Evolutionary conservation across 2,888 invertebrate species (phyloP), one percentile per base, ranked within the genome.

Genomic region (Pristionchus mayeri): DNA sequence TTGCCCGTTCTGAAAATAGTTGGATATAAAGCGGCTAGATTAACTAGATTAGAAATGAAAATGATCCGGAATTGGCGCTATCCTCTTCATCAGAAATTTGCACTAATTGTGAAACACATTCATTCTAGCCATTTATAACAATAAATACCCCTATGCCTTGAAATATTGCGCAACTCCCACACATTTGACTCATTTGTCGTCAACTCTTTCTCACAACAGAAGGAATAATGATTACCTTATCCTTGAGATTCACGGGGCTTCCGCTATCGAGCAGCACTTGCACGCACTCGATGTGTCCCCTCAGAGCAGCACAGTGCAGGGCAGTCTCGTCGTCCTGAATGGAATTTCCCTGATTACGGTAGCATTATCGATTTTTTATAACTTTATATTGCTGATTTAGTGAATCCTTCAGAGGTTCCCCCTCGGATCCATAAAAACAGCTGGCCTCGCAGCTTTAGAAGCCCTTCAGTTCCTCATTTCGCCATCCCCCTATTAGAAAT

Each of bases 251-350:
- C 34, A 94, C 91, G 57, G 93, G 93, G 16, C 94, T 94, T 34
- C 94, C 94, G 86, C 93, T 92, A 85, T 94, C 94, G 40, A 95
- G 90, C 84, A 95, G 91, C 34, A 93, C 93, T 82, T 93, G 93
- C 30, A 94, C 94, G 92, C 94, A 94, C 76, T 95, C 94, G 34
- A 93, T 85, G 89, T 95, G 94, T 3, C 95, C 95, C 48, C 94
- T 90, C 18, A 93, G 93, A 13, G 94, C 93, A 6, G 95, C 94
- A 88, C 94, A 93, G 89, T 95, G 94, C 11, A 95, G 91, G 3
- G 94, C 94, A 4, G 94, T 94, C 90, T 95, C 94, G 48, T 94
- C 94, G 88, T 95, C 94, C 94, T 94, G 88, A 84, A 88, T 86
- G 76, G 50, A 30, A 44, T 2, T 21, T 9, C n/a, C 18, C 34